A percentile compares a stretch with the other conserved stretches of the same genome.
phyloP scores from a whole-genome alignment of 1,140 invertebrate genomes.

The Bombus pascuorum region DNA sequence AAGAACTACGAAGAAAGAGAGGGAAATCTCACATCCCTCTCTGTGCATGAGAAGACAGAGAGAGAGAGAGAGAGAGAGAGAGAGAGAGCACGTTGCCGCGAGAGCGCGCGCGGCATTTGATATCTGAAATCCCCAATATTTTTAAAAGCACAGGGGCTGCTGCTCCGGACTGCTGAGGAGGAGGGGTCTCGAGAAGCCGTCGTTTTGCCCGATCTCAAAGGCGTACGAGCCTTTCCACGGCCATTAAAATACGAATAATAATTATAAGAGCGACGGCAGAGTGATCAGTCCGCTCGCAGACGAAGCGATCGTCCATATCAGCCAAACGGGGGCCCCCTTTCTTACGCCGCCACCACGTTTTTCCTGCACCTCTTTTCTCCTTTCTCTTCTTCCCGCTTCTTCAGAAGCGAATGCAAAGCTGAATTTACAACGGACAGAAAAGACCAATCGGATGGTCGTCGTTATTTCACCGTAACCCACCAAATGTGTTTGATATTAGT shows the following conservation, averaged over 20 bases:
- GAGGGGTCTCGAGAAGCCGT: constrained; percentile 65
- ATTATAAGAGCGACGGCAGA: constrained; percentile 80
- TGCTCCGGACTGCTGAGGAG: constrained; percentile 36
- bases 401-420: constrained; percentile 25
- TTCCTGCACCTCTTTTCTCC: constrained; percentile 6
- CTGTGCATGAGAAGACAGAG: constrained; percentile 64
- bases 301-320: constrained; percentile 79
- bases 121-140: constrained; percentile 83
- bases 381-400: constrained; percentile 24
- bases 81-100: constrained; percentile 52
- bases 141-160: constrained; percentile 78
- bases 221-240: constrained; percentile 73
- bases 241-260: constrained; percentile 83
- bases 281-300: constrained; percentile 79
- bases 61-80: constrained; percentile 49
- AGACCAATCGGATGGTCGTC: constrained; percentile 11
- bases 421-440: constrained; percentile 43
- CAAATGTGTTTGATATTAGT: constrained; percentile 23
- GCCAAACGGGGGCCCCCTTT: constrained; percentile 40
- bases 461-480: constrained; percentile 48
- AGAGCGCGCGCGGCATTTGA: constrained; percentile 72
- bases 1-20: constrained; percentile 31
- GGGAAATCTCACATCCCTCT: constrained; percentile 57
- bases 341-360: neutral
- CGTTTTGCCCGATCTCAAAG: constrained; percentile 79